Conservation (phyloP, 2,113 vertebrate genomes). For the Neotragus moschatus region DNA sequence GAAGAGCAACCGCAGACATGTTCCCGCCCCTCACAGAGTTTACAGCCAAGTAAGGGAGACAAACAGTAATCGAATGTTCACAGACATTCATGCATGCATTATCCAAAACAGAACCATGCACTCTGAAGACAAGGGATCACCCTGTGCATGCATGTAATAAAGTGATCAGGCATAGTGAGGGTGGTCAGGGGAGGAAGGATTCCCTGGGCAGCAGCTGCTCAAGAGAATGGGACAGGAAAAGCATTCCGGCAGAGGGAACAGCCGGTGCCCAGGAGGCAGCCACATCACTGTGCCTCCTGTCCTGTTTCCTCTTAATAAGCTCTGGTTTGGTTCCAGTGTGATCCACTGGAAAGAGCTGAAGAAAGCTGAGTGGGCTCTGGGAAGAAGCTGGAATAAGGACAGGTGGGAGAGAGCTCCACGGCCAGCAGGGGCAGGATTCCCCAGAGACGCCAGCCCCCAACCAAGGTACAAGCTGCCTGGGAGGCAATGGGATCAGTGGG, state of each 20-base stretch:
- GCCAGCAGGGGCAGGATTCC: neutral
- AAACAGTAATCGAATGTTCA: neutral
- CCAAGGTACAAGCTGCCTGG: neutral
- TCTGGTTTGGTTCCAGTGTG: neutral
- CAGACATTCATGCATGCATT: neutral
- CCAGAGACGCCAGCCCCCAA: neutral
- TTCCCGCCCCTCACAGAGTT: neutral
- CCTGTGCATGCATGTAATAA: accelerated
- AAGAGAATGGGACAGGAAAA: neutral
- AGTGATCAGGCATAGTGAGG: neutral
- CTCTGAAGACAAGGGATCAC: neutral
- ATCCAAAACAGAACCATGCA: neutral
- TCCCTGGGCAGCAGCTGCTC: neutral
- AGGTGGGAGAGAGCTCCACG: neutral
- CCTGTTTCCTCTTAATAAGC: neutral
- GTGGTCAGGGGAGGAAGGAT: neutral
- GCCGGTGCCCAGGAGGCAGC: neutral
- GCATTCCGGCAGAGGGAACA: neutral
- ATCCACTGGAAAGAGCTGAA: neutral
- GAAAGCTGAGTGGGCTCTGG: neutral
- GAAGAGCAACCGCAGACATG: neutral
- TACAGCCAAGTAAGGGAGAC: neutral
- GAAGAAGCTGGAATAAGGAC: neutral
- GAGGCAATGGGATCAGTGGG: neutral
- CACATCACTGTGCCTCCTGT: neutral